These are phyloP conservation scores for Buceros bicornis DNA, from an alignment of 2,797 vertebrate genomes.

Conservation along the genomic window DNA sequence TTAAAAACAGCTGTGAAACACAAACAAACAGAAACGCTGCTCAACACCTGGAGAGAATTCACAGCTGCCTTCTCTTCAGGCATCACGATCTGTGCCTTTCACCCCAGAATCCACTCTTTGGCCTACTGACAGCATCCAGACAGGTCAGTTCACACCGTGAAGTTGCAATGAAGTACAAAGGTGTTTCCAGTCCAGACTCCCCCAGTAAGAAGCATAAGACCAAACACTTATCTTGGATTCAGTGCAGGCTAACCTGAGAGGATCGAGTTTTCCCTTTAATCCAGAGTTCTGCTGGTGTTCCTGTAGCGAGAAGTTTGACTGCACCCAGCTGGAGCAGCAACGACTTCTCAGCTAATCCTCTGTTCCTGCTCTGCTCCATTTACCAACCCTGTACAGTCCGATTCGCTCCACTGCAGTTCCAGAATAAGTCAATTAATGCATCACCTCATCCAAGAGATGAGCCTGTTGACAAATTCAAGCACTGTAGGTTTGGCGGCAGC, in stretches of 20 bases:
- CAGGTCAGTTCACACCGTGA: rapidly evolving
- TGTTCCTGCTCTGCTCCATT: not conserved
- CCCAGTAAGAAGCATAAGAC: not conserved
- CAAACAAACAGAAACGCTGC: not conserved
- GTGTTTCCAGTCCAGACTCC: not conserved
- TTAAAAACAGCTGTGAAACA: not conserved
- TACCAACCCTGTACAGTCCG: not conserved
- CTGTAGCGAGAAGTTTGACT: not conserved
- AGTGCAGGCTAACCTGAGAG: not conserved
- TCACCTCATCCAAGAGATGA: not conserved
- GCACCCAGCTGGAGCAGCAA: not conserved
- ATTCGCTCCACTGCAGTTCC: not conserved
- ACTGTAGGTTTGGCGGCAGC: not conserved
- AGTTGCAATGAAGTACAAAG: too few species aligned
- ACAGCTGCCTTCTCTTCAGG: too few species aligned
- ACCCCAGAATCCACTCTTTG: not conserved
- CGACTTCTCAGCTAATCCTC: not conserved
- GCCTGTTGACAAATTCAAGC: not conserved
- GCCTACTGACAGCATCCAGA: not conserved
- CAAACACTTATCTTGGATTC: not conserved
- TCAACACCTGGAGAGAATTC: not conserved
- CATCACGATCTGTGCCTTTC: not conserved
- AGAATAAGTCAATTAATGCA: not conserved
- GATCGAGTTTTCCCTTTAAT: not conserved
- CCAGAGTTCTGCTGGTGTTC: not conserved